phyloP scores from a whole-genome alignment of 2,888 invertebrate genomes.

The Spialia ferax region DNA sequence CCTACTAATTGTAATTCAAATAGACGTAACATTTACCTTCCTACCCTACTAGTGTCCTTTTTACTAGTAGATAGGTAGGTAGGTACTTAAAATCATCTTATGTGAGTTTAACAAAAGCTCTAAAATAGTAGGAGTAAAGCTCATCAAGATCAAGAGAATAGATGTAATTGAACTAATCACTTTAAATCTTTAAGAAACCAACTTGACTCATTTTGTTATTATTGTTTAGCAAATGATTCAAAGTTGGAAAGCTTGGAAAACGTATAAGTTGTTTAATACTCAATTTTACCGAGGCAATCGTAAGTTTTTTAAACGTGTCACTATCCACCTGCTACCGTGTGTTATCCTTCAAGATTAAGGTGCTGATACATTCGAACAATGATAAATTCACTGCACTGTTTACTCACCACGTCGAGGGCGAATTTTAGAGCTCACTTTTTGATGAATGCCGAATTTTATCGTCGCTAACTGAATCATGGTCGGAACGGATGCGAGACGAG shows the following conservation, averaged over 20 bases:
- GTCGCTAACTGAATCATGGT: slow-evolving; percentile 89
- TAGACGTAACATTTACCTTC: too few relatives aligned
- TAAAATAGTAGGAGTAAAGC: neutral
- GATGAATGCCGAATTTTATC: slow-evolving; percentile 88
- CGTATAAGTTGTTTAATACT: neutral
- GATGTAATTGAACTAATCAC: neutral
- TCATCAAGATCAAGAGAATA: neutral
- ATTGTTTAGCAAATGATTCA: neutral
- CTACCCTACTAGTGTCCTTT: too few relatives aligned
- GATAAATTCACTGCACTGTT: slow-evolving; percentile 78
- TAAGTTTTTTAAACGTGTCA: slow-evolving; percentile 20
- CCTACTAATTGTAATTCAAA: too few relatives aligned
- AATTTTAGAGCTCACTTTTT: slow-evolving; percentile 83
- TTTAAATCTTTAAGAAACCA: neutral
- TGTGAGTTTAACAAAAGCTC: neutral
- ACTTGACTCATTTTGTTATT: neutral
- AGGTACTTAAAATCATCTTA: neutral
- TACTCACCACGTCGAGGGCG: slow-evolving; percentile 82
- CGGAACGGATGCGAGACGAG: slow-evolving; percentile 52
- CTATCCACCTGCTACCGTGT: slow-evolving; percentile 38
- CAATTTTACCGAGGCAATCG: neutral
- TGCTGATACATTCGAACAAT: slow-evolving; percentile 32
- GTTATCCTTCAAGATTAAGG: slow-evolving; percentile 26
- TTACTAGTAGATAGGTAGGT: too few relatives aligned
- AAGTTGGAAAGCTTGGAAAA: neutral